Evolutionary conservation across 2,888 invertebrate genomes (phyloP), one percentile per base, ranked within the genome.

Genomic region (Odontocerum albicorne): DNA sequence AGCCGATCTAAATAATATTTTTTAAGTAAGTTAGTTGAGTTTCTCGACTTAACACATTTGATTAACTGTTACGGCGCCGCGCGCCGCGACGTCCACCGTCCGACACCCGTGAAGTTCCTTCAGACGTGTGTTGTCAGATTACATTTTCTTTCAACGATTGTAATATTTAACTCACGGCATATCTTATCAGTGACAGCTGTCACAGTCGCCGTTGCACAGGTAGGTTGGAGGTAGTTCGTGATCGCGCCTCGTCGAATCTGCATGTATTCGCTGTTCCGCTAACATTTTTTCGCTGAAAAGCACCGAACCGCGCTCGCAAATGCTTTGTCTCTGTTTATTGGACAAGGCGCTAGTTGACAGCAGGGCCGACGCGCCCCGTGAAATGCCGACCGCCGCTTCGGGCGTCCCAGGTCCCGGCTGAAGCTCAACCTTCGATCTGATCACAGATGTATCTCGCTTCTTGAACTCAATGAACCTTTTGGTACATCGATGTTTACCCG

Each of bases 381-480:
- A 12, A 31, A 22, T 15, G 8, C 6, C 13, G 17, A 13, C n/a
- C 22, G 4, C 12, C 7, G 16, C 16, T 3, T 19, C 13, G 19
- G 32, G 47, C 17, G 45, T 16, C 45, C 17, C 47, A 4, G 38
- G 38, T 38, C 38, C 17, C 8, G 38, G 36, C 17, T n/a, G 20
- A 32, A 31, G 13, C 31, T n/a, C 27, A 39, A 17, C 49, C 38
- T 39, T 31, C 32, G 39, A 19, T 42, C 40, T 33, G 38, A 42
- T 20, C 22, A 15, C 17, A 21, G 22, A 38, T 49, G 17, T 38
- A 47, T 47, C 47, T 47, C 47, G 21, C 15, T 40, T 32, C 39
- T 31, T 55, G 55, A 55, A 55, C 55, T 16, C 35, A 19, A 19
- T 50, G 49, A 55, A 55, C 55, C 36, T 44, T 42, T n/a, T 35